phyloP scores from a whole-genome alignment of 1,140 invertebrate genomes.

The Lordiphosa clarofinis region DNA sequence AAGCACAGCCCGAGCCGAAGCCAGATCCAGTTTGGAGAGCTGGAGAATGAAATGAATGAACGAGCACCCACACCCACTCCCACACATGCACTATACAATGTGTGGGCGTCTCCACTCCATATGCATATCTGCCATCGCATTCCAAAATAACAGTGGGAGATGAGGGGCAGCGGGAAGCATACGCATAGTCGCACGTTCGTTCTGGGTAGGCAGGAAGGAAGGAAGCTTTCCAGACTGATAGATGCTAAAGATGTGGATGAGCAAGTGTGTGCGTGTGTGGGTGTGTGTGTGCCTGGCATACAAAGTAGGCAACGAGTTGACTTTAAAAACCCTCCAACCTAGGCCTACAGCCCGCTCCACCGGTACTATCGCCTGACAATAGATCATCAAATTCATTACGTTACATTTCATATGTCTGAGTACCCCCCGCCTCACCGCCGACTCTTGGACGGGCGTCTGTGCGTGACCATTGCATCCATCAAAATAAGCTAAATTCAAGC shows the following conservation, averaged over 20 bases:
- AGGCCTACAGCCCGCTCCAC: slow-evolving; percentile 19
- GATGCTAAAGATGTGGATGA: slow-evolving; percentile 63
- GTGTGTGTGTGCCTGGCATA: slow-evolving; percentile 37
- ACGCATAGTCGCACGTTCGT: slow-evolving; percentile 68
- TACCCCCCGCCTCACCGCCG: slow-evolving; percentile 25
- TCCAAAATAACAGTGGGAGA: slow-evolving; percentile 57
- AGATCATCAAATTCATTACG: slow-evolving; percentile 76
- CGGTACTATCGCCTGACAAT: slow-evolving; percentile 40
- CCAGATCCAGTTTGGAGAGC: slow-evolving; percentile 15
- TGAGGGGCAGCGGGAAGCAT: slow-evolving; percentile 14
- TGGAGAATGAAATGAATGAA: slow-evolving; percentile 59
- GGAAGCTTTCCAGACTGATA: slow-evolving; percentile 74
- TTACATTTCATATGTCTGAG: slow-evolving; percentile 74
- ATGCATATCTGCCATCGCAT: slow-evolving; percentile 72
- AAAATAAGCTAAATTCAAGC: slow-evolving; percentile 50
- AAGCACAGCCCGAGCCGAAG: slow-evolving; percentile 21
- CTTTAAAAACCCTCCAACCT: slow-evolving; percentile 57
- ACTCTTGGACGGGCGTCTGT: slow-evolving; percentile 19
- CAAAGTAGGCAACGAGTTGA: slow-evolving; percentile 67
- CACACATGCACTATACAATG: slow-evolving; percentile 9
- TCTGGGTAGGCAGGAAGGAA: slow-evolving; percentile 53
- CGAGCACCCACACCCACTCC: slow-evolving; percentile 32
- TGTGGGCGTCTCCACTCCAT: slow-evolving; percentile 41
- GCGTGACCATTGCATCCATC: slow-evolving; percentile 57
- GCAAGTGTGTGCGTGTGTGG: not conserved